A percentile compares a stretch with the other conserved stretches of the same genome.
phyloP scores from a whole-genome alignment of 2,113 vertebrate genomes.

The Heterotilapia buettikoferi region DNA sequence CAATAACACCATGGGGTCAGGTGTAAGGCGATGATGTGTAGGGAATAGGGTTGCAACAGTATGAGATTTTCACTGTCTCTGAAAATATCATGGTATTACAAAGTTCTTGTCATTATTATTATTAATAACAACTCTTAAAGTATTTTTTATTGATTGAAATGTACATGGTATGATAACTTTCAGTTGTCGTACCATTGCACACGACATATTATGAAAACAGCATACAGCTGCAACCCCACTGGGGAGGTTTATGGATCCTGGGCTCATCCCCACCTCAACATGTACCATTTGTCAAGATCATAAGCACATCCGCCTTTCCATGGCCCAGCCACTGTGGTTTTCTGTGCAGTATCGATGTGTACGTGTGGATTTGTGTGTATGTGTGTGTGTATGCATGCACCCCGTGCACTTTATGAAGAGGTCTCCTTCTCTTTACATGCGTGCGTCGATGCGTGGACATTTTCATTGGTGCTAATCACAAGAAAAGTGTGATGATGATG shows the following conservation, averaged over 20 bases:
- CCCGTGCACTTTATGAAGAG: conserved; percentile 66
- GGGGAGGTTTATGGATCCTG: conserved; percentile 49
- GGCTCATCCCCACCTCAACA: conserved; percentile 41
- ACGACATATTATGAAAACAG: neutral
- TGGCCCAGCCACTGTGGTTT: conserved; percentile 65
- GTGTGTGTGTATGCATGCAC: conserved; percentile 34
- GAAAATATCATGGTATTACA: neutral
- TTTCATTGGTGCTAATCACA: conserved; percentile 69
- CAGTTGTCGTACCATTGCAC: neutral
- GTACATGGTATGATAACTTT: neutral
- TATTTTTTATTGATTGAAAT: neutral
- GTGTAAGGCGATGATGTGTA: conserved; percentile 15
- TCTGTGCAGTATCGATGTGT: conserved; percentile 60
- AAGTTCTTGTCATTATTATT: neutral
- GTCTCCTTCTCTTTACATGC: conserved; percentile 55
- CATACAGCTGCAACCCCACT: neutral
- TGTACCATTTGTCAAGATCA: conserved; percentile 64
- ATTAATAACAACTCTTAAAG: neutral
- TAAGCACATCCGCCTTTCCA: conserved; percentile 66
- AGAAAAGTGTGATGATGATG: conserved; percentile 33
- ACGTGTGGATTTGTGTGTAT: conserved; percentile 10
- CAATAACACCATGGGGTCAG: neutral
- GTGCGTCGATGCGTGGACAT: conserved; percentile 60
- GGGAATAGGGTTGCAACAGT: neutral
- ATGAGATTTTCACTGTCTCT: neutral